These are phyloP conservation scores for Oncorhynchus keta DNA, from an alignment of 2,113 vertebrate species.

Conservation along the genomic window DNA sequence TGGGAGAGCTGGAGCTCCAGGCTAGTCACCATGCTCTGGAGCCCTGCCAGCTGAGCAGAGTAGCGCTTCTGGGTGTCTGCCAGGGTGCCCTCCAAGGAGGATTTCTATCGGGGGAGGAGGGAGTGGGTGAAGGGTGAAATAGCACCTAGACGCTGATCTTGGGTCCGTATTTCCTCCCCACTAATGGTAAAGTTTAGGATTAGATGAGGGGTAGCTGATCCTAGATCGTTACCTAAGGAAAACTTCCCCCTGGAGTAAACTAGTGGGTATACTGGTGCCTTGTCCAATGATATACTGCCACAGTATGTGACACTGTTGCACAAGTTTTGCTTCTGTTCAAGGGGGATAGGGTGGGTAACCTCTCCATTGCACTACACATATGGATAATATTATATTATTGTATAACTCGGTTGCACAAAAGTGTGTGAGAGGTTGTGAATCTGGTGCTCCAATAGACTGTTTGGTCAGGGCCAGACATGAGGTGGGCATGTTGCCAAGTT, in stretches of 20 bases:
- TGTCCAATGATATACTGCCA: too few species aligned
- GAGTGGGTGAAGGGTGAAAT: not conserved
- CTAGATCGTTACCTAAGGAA: too few species aligned
- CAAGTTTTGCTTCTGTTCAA: too few species aligned
- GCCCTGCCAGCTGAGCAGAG: constrained; percentile 69
- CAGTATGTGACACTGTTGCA: too few species aligned
- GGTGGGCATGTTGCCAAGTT: not conserved
- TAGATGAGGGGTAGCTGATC: too few species aligned
- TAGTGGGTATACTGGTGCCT: too few species aligned
- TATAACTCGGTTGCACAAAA: not conserved
- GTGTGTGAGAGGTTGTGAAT: not conserved
- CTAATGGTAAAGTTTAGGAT: too few species aligned
- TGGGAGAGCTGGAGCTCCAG: constrained; percentile 80
- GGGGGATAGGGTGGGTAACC: not conserved
- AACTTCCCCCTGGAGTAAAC: too few species aligned
- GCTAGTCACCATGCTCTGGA: constrained; percentile 76
- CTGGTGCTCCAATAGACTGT: not conserved
- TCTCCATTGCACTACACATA: not conserved
- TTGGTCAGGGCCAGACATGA: too few species aligned
- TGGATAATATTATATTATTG: not conserved
- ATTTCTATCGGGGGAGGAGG: constrained; percentile 70
- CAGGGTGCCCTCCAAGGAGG: constrained; percentile 74
- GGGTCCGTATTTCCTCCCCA: too few species aligned
- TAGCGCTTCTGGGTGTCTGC: constrained; percentile 79
- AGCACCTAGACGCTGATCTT: too few species aligned